A percentile compares a stretch with the other conserved stretches of the same genome.
Conservation (phyloP, 1,140 invertebrate genomes). For the Euglossa dilemma region DNA sequence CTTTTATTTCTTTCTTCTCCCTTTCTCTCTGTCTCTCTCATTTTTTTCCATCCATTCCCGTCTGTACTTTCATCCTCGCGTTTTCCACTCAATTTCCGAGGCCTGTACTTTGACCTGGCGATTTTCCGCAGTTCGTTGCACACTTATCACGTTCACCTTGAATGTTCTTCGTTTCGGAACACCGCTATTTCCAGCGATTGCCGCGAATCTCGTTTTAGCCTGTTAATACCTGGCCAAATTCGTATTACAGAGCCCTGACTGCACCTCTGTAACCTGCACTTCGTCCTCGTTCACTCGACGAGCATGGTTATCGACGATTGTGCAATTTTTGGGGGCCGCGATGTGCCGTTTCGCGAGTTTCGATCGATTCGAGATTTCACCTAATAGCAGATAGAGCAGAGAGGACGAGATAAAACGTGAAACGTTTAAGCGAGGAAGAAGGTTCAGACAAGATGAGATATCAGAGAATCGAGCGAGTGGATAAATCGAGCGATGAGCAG, state of each 20-base stretch:
- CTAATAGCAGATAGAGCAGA: no score
- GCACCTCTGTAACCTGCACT: neutral
- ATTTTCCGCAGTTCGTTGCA: neutral
- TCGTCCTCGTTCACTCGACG: neutral
- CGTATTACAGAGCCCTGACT: neutral
- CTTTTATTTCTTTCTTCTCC: neutral
- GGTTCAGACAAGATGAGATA: no score
- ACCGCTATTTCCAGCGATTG: neutral
- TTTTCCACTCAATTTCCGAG: constrained; percentile 19
- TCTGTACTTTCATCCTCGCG: neutral
- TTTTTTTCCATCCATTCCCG: neutral
- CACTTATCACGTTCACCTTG: constrained; percentile 16
- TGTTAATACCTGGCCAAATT: constrained; percentile 13
- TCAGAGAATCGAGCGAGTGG: no score
- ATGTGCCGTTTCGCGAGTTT: no score
- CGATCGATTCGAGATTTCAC: no score
- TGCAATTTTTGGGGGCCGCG: no score
- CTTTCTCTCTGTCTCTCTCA: no score
- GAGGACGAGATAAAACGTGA: no score
- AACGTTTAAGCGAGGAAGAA: no score
- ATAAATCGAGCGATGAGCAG: no score
- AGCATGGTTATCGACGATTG: neutral
- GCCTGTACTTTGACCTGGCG: constrained; percentile 12
- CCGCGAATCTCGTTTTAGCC: neutral
- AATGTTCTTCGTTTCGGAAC: constrained; percentile 22